Percentiles rank a stretch among this genome's conserved stretches.
Conservation (phyloP, 2,797 vertebrate species). For the Schizopygopsis malacanthus region DNA sequence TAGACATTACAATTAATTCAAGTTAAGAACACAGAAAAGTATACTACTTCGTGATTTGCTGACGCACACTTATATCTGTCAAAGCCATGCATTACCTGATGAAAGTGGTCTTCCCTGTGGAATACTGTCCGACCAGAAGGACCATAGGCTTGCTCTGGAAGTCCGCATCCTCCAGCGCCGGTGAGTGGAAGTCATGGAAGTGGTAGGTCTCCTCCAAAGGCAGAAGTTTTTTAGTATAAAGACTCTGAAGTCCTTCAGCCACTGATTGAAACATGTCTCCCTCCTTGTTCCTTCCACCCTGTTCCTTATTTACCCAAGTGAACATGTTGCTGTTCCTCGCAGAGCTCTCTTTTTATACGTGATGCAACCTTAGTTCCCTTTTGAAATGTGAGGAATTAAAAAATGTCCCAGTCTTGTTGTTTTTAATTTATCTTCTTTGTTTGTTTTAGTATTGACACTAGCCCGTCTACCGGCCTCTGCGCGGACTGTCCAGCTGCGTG, state of each 20-base stretch:
- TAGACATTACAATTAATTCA: neutral
- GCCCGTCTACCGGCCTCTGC: neutral
- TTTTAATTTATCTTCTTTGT: neutral
- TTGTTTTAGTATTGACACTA: neutral
- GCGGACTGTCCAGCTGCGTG: slow-evolving; percentile 4
- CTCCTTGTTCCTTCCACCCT: slow-evolving; percentile 81
- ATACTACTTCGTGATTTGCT: neutral
- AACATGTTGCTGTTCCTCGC: slow-evolving; percentile 80
- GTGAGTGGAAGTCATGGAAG: slow-evolving; percentile 97
- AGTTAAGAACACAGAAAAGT: neutral
- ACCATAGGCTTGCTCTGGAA: slow-evolving; percentile 98
- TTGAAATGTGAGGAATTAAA: neutral
- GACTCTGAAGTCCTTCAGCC: slow-evolving; percentile 88
- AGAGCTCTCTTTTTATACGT: neutral
- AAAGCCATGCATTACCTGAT: slow-evolving; percentile 83
- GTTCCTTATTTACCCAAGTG: slow-evolving; percentile 90
- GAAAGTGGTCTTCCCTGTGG: slow-evolving; percentile 96
- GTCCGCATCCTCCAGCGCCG: slow-evolving; percentile 92
- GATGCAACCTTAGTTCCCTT: slow-evolving; percentile 43
- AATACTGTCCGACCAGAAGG: slow-evolving; percentile 94
- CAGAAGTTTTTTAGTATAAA: slow-evolving; percentile 90
- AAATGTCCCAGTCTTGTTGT: neutral
- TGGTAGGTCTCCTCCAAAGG: slow-evolving; percentile 94
- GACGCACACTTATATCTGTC: neutral
- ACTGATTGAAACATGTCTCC: slow-evolving; percentile 91